Percentiles rank a stretch among this genome's conserved stretches.
Evolutionary conservation across 2,113 vertebrate species (phyloP).

Genomic region (Melanerpes formicivorus): DNA sequence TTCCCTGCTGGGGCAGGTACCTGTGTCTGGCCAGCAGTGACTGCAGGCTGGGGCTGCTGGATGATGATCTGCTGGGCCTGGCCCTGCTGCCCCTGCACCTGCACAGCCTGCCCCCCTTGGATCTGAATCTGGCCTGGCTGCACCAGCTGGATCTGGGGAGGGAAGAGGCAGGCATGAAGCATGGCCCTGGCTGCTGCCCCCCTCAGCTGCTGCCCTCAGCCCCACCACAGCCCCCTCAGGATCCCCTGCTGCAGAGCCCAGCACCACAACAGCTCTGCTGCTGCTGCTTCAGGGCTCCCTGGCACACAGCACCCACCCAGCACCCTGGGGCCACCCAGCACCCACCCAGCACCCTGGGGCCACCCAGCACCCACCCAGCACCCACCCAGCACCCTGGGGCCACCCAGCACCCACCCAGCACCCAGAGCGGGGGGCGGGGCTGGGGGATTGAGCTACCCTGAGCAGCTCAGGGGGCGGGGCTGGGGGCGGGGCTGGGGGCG

Average conservation of each 20-base stretch:
- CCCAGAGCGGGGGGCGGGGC: no score
- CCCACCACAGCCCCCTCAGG: slow-evolving; percentile 30
- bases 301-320: not conserved
- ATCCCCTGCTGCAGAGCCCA: not conserved
- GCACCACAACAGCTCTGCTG: no score
- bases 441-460: no score
- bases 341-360: not conserved
- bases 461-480: no score
- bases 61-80: slow-evolving; percentile 98
- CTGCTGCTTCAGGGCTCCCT: not conserved
- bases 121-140: slow-evolving; percentile 98
- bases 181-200: slow-evolving; percentile 14
- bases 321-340: not conserved
- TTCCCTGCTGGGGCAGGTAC: slow-evolving; percentile 77
- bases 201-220: slow-evolving; percentile 25
- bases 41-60: slow-evolving; percentile 97
- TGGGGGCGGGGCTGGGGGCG: no score
- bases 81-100: slow-evolving; percentile 96
- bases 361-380: no score
- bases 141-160: slow-evolving; percentile 88
- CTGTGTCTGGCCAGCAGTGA: slow-evolving; percentile 97
- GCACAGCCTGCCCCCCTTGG: slow-evolving; percentile 94
- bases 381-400: not conserved
- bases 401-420: no score
- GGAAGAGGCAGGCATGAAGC: slow-evolving; percentile 61